Evolutionary conservation across 2,113 vertebrate genomes (phyloP).

Genomic region (Phodopus roborovskii): DNA sequence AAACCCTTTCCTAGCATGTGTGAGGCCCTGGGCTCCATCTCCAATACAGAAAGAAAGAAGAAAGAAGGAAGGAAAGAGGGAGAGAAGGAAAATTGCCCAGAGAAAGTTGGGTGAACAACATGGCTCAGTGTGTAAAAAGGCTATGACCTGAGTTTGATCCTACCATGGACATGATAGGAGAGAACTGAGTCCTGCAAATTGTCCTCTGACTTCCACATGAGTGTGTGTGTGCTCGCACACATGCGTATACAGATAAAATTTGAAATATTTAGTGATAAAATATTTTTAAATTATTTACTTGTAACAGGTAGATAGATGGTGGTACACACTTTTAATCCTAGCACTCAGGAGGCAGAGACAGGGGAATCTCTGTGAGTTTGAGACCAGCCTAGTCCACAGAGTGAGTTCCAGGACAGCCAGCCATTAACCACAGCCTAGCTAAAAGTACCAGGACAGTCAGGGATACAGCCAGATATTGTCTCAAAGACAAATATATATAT

Average conservation of each 20-base stretch:
- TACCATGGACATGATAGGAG: background rate
- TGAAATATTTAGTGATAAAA: background rate
- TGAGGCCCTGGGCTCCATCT: background rate
- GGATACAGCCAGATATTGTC: too few species aligned
- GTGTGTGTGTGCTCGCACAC: background rate
- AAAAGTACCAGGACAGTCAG: too few species aligned
- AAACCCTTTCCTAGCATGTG: background rate
- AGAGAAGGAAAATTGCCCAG: background rate
- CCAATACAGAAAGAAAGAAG: background rate
- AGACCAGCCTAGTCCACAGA: too few species aligned
- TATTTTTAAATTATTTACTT: background rate
- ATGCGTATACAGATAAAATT: background rate
- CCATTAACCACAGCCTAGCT: too few species aligned
- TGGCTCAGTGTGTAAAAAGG: background rate
- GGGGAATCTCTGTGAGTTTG: too few species aligned
- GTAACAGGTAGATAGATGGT: background rate
- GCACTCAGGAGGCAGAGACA: too few species aligned
- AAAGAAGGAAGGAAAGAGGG: too few species aligned
- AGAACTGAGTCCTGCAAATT: background rate
- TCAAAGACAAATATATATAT: too few species aligned
- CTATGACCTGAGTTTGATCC: background rate
- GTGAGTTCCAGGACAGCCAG: too few species aligned
- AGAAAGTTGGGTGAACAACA: background rate
- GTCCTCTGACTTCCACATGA: background rate
- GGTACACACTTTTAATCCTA: background rate